phyloP scores from a whole-genome alignment of 2,888 invertebrate species.

The Hemithea aestivaria region DNA sequence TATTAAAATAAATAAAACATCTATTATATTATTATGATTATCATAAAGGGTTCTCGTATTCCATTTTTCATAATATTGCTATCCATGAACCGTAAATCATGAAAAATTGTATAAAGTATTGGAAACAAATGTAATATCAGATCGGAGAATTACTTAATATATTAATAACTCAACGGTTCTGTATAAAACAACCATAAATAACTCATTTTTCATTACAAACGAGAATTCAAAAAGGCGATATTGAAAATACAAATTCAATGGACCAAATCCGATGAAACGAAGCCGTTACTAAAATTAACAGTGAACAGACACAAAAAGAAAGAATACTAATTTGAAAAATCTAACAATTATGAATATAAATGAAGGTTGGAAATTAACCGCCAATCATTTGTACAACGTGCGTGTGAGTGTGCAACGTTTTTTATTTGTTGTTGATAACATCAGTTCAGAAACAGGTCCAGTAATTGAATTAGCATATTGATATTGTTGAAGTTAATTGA shows the following conservation, averaged over 20 bases:
- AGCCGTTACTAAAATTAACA: constrained; percentile 5
- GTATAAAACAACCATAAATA: too few relatives aligned
- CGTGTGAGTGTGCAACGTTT: constrained; percentile 14
- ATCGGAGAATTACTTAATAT: too few relatives aligned
- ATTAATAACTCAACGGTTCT: too few relatives aligned
- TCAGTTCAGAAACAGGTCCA: constrained; percentile 23
- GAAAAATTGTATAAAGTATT: too few relatives aligned
- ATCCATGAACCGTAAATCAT: too few relatives aligned
- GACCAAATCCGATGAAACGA: constrained; percentile 6
- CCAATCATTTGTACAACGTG: constrained; percentile 10
- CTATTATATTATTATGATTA: too few relatives aligned
- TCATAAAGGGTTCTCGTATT: too few relatives aligned
- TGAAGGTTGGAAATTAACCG: constrained; percentile 5
- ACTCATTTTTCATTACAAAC: constrained; percentile 19
- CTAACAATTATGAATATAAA: constrained; percentile 2
- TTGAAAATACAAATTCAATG: constrained; percentile 10
- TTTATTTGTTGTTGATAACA: constrained; percentile 10
- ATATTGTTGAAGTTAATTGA: constrained; percentile 44
- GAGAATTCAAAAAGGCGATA: constrained; percentile 17
- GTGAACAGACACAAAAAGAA: constrained; percentile 1
- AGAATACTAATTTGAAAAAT: constrained; percentile 1
- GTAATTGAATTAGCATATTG: constrained; percentile 46
- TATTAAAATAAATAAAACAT: too few relatives aligned
- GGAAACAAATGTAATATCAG: too few relatives aligned
- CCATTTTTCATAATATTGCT: too few relatives aligned